Evolutionary conservation across 2,113 vertebrate species (phyloP), one percentile per base, ranked within the genome.

Genomic region (Catagonus wagneri): DNA sequence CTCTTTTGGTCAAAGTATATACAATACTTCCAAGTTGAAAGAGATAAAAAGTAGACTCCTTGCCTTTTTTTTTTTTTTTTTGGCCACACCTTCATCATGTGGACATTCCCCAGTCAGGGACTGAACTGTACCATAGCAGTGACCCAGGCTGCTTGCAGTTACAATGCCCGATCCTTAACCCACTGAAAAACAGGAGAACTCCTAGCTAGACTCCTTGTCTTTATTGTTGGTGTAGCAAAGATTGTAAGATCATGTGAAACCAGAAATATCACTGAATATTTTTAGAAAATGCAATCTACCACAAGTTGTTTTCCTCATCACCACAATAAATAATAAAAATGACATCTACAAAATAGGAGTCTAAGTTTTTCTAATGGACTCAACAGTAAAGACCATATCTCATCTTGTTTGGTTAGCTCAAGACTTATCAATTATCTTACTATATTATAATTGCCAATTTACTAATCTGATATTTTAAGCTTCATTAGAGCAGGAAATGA

Each of bases 401-500:
- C 74, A 81, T 60, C 27, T 80, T 80, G 0, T 91, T 87, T 44
- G n/a, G 2, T 69, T 78, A 72, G 27, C 32, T 88, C 56, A 96
- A 32, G 34, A 71, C 17, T 78, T 69, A 72, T 22, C 23, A 66
- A 54, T 84, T 94, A 83, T 52, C 23, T 87, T 83, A 76, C 29
- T 71, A 25, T 75, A 32, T 71, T 56, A 94, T 36, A 90, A 69
- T 63, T 88, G 15, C 17, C 39, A 63, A 8, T 92, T 92, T 92
- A 66, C 89, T 60, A 80, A 80, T 52, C 12, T 93, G 32, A 61
- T 66, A 89, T 68, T 85, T 92, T 79, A 92, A 79, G 56, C 58
- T 89, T 66, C 79, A 74, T 79, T 92, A 34, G 34, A 89, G 29
- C 34, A 92, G 16, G 65, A 95, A 89, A 75, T 94, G 6, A 80